These are phyloP conservation scores for Luscinia luscinia DNA, from an alignment of 2,797 vertebrate species.

Conservation along the genomic window DNA sequence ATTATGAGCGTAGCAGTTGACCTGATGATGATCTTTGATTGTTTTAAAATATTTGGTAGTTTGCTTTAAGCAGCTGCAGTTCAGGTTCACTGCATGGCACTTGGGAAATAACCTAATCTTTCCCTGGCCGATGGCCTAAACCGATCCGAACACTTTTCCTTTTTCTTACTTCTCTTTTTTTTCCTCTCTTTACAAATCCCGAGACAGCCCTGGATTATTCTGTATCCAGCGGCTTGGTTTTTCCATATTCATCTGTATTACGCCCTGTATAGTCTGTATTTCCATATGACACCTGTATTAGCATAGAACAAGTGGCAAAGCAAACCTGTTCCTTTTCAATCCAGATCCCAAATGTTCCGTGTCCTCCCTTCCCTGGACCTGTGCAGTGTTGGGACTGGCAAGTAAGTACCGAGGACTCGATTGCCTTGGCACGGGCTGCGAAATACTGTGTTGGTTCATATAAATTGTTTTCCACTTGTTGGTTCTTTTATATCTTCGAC, in stretches of 20 bases:
- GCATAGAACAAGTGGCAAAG: background rate
- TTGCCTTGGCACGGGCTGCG: fast-evolving
- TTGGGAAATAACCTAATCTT: background rate
- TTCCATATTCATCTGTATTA: background rate
- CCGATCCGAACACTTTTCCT: fast-evolving
- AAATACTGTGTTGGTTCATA: background rate
- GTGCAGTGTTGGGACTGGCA: fast-evolving
- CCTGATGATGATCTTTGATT: fast-evolving
- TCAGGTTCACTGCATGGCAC: fast-evolving
- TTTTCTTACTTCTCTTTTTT: background rate
- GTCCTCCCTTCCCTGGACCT: background rate
- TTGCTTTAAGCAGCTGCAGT: background rate
- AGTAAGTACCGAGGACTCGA: fast-evolving
- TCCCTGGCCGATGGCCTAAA: background rate
- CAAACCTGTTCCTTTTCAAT: fast-evolving
- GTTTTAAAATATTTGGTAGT: fast-evolving
- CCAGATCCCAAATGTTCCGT: fast-evolving
- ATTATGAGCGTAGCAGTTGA: fast-evolving
- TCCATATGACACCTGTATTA: too few species aligned
- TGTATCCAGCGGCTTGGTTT: background rate
- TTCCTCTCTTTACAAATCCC: background rate
- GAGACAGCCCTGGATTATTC: background rate
- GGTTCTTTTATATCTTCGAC: background rate
- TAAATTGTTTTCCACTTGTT: background rate
- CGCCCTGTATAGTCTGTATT: too few species aligned